Conservation (phyloP, 2,797 vertebrate species). For the Thripadectes ignobilis region DNA sequence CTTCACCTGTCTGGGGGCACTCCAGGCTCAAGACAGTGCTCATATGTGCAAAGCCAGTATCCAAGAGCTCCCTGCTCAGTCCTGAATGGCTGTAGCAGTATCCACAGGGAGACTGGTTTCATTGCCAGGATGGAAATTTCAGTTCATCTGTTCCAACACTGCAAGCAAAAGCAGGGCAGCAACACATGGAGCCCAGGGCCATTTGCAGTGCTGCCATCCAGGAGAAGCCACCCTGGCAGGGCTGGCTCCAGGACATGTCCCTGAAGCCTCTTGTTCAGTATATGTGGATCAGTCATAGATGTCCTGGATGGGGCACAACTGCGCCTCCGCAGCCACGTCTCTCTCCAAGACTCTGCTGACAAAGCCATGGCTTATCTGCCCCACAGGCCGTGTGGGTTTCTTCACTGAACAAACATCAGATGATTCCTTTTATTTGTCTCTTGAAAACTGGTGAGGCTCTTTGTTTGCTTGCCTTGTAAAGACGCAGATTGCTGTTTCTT, state of each 20-base stretch:
- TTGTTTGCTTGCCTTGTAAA: not conserved
- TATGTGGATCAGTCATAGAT: rapidly evolving
- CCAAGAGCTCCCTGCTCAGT: not conserved
- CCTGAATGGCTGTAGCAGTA: not conserved
- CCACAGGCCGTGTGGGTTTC: not conserved
- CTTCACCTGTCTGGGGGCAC: not conserved
- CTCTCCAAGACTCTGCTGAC: not conserved
- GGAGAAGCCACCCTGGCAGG: not conserved
- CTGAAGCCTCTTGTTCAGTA: not conserved
- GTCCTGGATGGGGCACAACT: not conserved
- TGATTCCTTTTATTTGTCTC: not conserved
- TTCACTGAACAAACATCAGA: not conserved
- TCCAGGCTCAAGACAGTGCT: not conserved
- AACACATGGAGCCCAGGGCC: not conserved
- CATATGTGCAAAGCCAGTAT: not conserved
- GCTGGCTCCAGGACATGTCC: rapidly evolving
- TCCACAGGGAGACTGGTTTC: not conserved
- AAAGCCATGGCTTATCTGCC: not conserved
- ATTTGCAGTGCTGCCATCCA: not conserved
- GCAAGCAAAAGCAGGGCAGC: not conserved
- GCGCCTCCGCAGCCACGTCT: not conserved
- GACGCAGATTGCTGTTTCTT: not conserved
- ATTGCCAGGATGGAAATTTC: not conserved
- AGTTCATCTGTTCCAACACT: not conserved
- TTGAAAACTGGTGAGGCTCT: not conserved